These are phyloP conservation scores for Eumerus sabulonum DNA, from an alignment of 2,888 invertebrate species.

Conservation along the genomic window DNA sequence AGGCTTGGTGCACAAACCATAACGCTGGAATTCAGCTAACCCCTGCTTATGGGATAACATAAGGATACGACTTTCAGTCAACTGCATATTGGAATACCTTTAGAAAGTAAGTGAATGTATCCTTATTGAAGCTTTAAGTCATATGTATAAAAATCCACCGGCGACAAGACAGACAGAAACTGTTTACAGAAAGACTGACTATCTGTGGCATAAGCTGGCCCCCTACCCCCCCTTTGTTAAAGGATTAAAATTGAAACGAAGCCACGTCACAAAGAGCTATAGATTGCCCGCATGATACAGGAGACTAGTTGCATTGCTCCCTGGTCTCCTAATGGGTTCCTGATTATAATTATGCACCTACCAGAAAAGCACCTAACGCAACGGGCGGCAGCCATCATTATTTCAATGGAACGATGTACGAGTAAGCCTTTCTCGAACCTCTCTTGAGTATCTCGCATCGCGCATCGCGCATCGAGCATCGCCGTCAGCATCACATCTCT, in stretches of 20 bases:
- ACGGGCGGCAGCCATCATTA: conserved; percentile 66
- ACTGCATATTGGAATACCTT: too few relatives aligned
- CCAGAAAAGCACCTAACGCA: conserved; percentile 65
- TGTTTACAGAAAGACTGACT: too few relatives aligned
- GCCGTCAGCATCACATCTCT: conserved; percentile 65
- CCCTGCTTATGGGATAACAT: too few relatives aligned
- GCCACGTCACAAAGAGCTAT: conserved; percentile 50
- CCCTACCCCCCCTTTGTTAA: too few relatives aligned
- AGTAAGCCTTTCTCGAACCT: conserved; percentile 29
- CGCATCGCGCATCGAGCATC: conserved; percentile 30
- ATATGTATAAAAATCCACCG: too few relatives aligned
- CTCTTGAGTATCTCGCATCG: conserved; percentile 57
- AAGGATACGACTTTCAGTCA: too few relatives aligned
- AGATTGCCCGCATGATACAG: conserved; percentile 29
- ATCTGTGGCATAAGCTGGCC: too few relatives aligned
- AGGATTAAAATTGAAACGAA: too few relatives aligned
- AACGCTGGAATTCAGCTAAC: too few relatives aligned
- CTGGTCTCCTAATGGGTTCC: conserved; percentile 54
- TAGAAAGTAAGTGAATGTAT: too few relatives aligned
- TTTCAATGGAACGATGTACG: conserved; percentile 41
- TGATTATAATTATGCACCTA: conserved; percentile 67
- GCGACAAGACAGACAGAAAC: too few relatives aligned
- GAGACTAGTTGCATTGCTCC: conserved; percentile 60
- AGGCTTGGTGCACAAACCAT: conserved; percentile 7
- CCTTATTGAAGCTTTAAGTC: too few relatives aligned